A percentile compares a stretch with the other conserved stretches of the same genome.
Conservation (phyloP, 2,888 invertebrate genomes). For the Drosophila pseudotakahashii region DNA sequence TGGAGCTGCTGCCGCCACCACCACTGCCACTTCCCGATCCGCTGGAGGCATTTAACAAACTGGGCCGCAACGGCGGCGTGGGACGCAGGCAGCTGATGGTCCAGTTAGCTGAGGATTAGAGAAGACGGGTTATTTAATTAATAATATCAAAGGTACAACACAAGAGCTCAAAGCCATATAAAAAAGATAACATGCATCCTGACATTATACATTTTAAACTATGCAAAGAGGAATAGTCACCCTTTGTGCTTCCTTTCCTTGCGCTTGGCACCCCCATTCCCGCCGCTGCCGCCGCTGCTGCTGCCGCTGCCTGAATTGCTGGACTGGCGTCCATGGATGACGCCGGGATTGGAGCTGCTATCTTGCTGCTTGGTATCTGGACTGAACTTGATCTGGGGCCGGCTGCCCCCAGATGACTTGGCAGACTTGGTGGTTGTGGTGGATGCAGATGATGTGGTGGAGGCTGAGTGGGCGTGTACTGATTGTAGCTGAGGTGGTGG, state of each 20-base stretch:
- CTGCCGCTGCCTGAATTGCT: constrained; percentile 76
- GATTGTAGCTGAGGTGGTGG: constrained; percentile 89
- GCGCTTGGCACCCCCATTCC: constrained; percentile 85
- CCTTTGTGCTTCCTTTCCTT: constrained; percentile 86
- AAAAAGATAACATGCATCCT: no score
- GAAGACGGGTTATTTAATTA: no score
- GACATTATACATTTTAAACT: no score
- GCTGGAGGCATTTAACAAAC: constrained; percentile 87
- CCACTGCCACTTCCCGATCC: constrained; percentile 82
- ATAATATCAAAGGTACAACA: no score
- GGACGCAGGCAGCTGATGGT: constrained; percentile 94
- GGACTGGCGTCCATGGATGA: constrained; percentile 86
- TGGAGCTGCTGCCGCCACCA: constrained; percentile 73
- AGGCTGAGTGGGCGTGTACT: constrained; percentile 85
- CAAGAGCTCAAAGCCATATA: no score
- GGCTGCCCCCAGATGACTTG: constrained; percentile 85
- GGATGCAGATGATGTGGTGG: constrained; percentile 86
- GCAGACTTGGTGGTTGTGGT: constrained; percentile 86
- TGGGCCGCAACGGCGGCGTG: constrained; percentile 93
- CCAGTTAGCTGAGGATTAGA: constrained; percentile 86
- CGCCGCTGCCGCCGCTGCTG: constrained; percentile 71
- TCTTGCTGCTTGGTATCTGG: constrained; percentile 86
- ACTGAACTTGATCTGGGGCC: constrained; percentile 85
- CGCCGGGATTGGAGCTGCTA: constrained; percentile 71
- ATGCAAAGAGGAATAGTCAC: no score